Evolutionary conservation across 2,888 invertebrate species (phyloP).

Genomic region (Cantharis rustica): DNA sequence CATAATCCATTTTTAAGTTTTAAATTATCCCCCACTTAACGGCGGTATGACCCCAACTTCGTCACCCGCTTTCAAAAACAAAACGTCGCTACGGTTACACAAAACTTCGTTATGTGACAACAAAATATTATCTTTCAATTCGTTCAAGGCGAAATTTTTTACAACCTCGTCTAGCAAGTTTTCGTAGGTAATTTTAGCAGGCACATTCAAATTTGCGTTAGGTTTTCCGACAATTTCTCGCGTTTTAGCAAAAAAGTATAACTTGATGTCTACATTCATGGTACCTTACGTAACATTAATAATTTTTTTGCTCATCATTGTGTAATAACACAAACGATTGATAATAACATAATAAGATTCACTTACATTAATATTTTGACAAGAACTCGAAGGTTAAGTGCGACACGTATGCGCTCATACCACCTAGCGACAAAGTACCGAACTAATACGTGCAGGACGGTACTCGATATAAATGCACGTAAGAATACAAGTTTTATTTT

Average conservation of each 20-base stretch:
- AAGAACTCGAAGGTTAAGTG: background rate
- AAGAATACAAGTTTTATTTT: background rate
- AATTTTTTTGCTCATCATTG: background rate
- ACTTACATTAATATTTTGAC: background rate
- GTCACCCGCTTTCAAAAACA: slow-evolving; percentile 68
- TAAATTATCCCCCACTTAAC: slow-evolving; percentile 81
- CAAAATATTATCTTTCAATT: slow-evolving; percentile 73
- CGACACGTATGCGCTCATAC: background rate
- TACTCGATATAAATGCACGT: background rate
- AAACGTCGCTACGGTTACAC: slow-evolving; percentile 60
- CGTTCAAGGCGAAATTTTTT: slow-evolving; percentile 65
- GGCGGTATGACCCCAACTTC: slow-evolving; percentile 93
- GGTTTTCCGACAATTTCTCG: slow-evolving; percentile 77
- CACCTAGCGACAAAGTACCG: background rate
- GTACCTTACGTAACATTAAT: background rate
- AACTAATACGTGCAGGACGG: background rate
- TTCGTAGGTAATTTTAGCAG: slow-evolving; percentile 60
- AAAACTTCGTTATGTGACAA: slow-evolving; percentile 86
- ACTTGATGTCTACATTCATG: slow-evolving; percentile 63
- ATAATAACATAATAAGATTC: background rate
- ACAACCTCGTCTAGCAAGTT: slow-evolving; percentile 67
- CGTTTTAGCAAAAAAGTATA: slow-evolving; percentile 90
- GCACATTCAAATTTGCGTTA: slow-evolving; percentile 61
- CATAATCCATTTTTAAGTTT: slow-evolving; percentile 64
- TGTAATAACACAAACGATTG: background rate